phyloP scores from a whole-genome alignment of 2,797 vertebrate genomes.

The Helarctos malayanus region DNA sequence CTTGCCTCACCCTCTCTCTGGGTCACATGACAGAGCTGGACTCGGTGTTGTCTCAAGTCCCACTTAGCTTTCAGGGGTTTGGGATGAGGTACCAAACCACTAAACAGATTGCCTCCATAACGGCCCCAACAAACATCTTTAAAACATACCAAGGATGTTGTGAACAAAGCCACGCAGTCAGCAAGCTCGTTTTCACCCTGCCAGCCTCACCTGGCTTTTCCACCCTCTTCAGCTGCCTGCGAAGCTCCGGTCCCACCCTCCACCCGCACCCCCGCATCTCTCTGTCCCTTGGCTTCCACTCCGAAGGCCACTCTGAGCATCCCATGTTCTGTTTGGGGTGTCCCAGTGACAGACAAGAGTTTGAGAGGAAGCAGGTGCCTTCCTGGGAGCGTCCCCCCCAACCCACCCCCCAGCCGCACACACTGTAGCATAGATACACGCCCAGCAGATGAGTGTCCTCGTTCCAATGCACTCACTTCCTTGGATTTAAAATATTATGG shows the following conservation, averaged over 20 bases:
- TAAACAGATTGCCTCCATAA: background rate
- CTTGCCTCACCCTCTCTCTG: background rate
- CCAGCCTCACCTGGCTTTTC: rapidly evolving
- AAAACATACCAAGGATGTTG: background rate
- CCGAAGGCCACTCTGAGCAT: background rate
- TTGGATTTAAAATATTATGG: background rate
- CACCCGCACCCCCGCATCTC: background rate
- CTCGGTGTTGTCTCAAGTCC: background rate
- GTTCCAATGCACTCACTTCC: background rate
- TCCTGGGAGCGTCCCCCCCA: background rate
- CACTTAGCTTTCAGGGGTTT: background rate
- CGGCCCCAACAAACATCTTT: background rate
- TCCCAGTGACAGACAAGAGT: background rate
- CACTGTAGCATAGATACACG: background rate
- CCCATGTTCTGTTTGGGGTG: background rate
- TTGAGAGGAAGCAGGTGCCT: background rate
- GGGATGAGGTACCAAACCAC: background rate
- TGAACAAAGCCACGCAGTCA: background rate
- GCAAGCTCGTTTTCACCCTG: background rate
- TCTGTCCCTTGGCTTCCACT: background rate
- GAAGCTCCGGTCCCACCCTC: too few relatives aligned
- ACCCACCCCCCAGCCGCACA: too few relatives aligned
- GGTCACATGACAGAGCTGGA: background rate
- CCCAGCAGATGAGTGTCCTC: background rate
- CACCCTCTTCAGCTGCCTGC: background rate